Percentiles rank a stretch among this genome's conserved stretches.
Conservation (phyloP, 2,888 invertebrate genomes). For the Seira ritae region DNA sequence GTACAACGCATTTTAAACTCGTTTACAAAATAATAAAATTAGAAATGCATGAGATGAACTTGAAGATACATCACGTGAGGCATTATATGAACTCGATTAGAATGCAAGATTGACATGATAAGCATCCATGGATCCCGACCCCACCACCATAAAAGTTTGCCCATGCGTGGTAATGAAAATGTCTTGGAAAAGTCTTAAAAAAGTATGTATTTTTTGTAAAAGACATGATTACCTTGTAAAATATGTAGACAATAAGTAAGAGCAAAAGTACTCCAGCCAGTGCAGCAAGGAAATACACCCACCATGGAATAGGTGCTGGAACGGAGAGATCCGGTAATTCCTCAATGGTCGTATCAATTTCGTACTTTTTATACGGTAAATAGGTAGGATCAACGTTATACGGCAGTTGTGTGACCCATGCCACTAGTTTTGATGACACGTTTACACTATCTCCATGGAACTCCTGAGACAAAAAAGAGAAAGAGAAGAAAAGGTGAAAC, state of each 20-base stretch:
- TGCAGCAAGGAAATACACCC: slow-evolving; percentile 91
- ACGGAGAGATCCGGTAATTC: slow-evolving; percentile 76
- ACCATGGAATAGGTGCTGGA: slow-evolving; percentile 83
- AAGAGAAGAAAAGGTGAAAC: not conserved
- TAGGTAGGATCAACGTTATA: slow-evolving; percentile 82
- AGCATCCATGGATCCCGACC: too few relatives aligned
- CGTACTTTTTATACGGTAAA: slow-evolving; percentile 80
- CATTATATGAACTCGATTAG: too few relatives aligned
- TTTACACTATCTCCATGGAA: slow-evolving; percentile 77
- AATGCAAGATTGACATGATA: too few relatives aligned
- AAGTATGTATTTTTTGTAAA: too few relatives aligned
- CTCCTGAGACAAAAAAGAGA: slow-evolving; percentile 38
- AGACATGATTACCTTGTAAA: slow-evolving; percentile 86
- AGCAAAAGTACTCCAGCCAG: slow-evolving; percentile 88
- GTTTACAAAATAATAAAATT: too few relatives aligned
- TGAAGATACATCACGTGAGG: too few relatives aligned
- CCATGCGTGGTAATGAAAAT: too few relatives aligned
- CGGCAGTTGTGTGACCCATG: slow-evolving; percentile 85
- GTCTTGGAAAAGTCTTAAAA: too few relatives aligned
- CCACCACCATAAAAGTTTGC: too few relatives aligned
- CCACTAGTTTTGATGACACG: slow-evolving; percentile 85
- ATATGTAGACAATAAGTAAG: slow-evolving; percentile 84
- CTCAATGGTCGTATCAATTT: slow-evolving; percentile 82
- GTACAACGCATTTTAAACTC: too few relatives aligned
- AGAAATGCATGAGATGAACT: too few relatives aligned